Conservation (phyloP, 2,888 invertebrate species). For the Cremastinae sp. region DNA sequence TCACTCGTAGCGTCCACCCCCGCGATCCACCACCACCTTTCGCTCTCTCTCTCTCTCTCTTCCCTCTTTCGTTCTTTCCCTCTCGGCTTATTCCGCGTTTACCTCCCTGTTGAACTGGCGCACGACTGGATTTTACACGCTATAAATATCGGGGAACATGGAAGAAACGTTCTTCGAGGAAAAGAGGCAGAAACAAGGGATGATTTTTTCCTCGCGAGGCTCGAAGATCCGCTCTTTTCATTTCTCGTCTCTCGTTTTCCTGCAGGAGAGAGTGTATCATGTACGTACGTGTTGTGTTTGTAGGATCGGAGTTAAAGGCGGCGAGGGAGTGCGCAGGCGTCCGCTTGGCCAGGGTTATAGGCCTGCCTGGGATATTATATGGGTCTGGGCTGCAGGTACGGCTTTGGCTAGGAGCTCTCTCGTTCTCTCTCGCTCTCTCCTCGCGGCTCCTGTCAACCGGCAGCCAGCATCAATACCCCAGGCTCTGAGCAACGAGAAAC, state of each 20-base stretch:
- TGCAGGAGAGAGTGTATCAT: not conserved
- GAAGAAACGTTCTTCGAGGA: too few relatives aligned
- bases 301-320: constrained; percentile 1
- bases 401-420: constrained; percentile 69
- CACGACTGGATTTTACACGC: not conserved
- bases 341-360: constrained; percentile 77
- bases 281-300: not conserved
- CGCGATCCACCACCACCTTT: not conserved
- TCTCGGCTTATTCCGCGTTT: constrained; percentile 20
- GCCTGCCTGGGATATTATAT: constrained; percentile 71
- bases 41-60: not conserved
- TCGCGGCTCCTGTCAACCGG: constrained; percentile 67
- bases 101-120: constrained; percentile 33
- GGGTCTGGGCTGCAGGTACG: constrained; percentile 76
- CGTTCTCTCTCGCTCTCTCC: too few relatives aligned
- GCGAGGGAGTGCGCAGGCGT: constrained; percentile 69
- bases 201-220: not conserved
- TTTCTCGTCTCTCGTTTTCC: not conserved
- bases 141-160: not conserved
- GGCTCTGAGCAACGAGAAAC: constrained; percentile 41
- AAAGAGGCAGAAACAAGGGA: not conserved
- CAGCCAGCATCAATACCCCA: constrained; percentile 71
- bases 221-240: not conserved
- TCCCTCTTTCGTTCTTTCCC: constrained; percentile 1
- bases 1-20: not conserved